phyloP scores from a whole-genome alignment of 2,888 invertebrate genomes.

The Eilema depressum region DNA sequence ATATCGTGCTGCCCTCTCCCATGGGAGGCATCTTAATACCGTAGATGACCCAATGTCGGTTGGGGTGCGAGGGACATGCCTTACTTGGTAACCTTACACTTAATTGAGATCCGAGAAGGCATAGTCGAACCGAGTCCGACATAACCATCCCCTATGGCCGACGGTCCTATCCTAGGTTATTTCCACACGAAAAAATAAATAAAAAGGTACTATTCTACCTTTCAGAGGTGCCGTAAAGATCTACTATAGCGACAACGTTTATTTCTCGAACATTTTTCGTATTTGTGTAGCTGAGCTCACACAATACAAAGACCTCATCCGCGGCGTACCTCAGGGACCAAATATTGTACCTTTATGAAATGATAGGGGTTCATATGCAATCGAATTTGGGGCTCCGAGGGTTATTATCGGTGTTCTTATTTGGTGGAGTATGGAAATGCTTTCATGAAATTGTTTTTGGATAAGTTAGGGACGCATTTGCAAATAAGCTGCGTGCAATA shows the following conservation, averaged over 20 bases:
- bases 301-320: constrained; percentile 34
- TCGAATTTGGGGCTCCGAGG: constrained; percentile 32
- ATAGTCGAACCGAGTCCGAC: too few species aligned
- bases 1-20: too few species aligned
- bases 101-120: too few species aligned
- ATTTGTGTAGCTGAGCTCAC: neutral
- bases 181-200: neutral
- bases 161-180: too few species aligned
- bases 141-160: too few species aligned
- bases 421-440: constrained; percentile 17
- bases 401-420: constrained; percentile 22
- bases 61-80: too few species aligned
- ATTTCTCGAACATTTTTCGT: constrained; percentile 6
- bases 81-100: too few species aligned
- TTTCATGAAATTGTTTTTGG: constrained; percentile 23
- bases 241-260: neutral
- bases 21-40: too few species aligned
- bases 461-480: constrained; percentile 9
- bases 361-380: constrained; percentile 52
- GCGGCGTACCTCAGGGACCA: constrained; percentile 47
- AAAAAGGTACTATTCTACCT: neutral
- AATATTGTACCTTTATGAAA: constrained; percentile 58
- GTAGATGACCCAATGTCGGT: too few species aligned
- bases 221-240: neutral
- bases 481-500: neutral